Evolutionary conservation across 2,113 vertebrate species (phyloP).

Genomic region (Capreolus pygargus): DNA sequence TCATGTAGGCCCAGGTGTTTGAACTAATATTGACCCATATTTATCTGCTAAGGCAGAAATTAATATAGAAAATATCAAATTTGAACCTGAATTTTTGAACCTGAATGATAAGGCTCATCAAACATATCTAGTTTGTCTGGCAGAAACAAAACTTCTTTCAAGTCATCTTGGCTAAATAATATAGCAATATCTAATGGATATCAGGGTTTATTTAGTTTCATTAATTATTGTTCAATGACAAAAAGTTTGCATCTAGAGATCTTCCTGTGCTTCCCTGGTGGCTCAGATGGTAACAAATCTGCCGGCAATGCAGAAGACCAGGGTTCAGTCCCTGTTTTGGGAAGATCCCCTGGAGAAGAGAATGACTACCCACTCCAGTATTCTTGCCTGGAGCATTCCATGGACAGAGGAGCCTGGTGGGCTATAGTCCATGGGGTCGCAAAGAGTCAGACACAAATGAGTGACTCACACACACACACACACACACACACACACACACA

Average conservation of each 20-base stretch:
- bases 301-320: neutral
- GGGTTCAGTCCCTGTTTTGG: neutral
- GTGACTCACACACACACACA: neutral
- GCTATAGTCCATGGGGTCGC: neutral
- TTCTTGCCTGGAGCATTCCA: neutral
- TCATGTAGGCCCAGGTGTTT: neutral
- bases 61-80: neutral
- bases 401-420: neutral
- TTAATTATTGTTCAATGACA: neutral
- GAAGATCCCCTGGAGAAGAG: neutral
- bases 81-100: neutral
- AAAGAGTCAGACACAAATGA: neutral
- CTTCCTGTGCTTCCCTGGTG: neutral
- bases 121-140: neutral
- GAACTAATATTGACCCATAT: constrained; percentile 45
- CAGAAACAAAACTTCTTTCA: constrained; percentile 27
- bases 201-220: neutral
- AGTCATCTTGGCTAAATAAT: neutral
- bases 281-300: neutral
- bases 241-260: neutral
- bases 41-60: neutral
- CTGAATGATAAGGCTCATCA: neutral
- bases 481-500: neutral
- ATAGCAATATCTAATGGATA: neutral
- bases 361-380: neutral